These are phyloP conservation scores for Physocephala rufipes DNA, from an alignment of 2,888 invertebrate species.

Conservation along the genomic window DNA sequence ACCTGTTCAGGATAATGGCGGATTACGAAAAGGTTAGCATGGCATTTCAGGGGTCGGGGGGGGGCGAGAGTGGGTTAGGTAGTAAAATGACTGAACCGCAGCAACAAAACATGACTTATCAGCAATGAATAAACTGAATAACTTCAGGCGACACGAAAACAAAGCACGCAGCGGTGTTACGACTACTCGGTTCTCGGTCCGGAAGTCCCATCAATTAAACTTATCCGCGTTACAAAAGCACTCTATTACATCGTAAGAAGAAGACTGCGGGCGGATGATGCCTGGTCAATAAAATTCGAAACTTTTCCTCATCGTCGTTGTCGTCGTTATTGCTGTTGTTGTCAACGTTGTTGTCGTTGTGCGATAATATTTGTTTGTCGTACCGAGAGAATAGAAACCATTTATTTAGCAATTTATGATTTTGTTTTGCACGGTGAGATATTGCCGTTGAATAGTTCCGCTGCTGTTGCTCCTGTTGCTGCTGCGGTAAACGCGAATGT, in stretches of 20 bases:
- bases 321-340: too few species aligned
- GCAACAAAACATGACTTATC: conserved; percentile 18
- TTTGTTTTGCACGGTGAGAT: conserved; percentile 52
- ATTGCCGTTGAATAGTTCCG: neutral
- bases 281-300: conserved; percentile 41
- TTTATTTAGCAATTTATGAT: conserved; percentile 58
- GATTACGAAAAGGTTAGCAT: too few species aligned
- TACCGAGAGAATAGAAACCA: conserved; percentile 38
- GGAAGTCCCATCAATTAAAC: neutral
- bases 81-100: neutral
- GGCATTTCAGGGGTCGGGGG: too few species aligned
- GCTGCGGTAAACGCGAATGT: conserved; percentile 19
- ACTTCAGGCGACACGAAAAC: neutral
- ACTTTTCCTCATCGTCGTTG: conserved; percentile 36
- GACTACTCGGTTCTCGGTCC: neutral
- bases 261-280: neutral
- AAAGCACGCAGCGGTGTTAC: neutral
- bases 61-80: too few species aligned
- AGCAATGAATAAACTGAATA: conserved; percentile 7
- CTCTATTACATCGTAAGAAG: neutral
- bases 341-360: too few species aligned
- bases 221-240: neutral
- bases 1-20: neutral
- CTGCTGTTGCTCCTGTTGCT: too few species aligned
- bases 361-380: conserved; percentile 16